phyloP scores from a whole-genome alignment of 92 coral and sea anemone genomes.

The Bergia puertoricense region DNA sequence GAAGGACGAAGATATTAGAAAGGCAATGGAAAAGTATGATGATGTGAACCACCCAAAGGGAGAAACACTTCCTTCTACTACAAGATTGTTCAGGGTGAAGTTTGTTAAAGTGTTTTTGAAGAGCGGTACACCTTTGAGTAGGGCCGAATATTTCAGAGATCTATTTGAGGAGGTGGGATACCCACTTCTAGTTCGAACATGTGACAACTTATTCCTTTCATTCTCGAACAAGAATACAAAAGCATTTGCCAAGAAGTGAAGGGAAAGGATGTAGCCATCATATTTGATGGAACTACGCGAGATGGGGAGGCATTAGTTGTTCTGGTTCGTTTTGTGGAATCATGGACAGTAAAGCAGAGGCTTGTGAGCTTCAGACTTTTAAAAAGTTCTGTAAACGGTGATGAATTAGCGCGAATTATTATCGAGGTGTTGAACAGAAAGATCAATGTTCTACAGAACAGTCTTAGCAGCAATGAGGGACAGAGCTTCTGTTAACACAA shows the following conservation, averaged over 20 bases:
- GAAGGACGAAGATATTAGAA: constrained; percentile 35
- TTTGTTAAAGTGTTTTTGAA: constrained; percentile 45
- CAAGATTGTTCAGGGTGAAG: constrained; percentile 40
- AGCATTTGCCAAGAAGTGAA: constrained; percentile 30
- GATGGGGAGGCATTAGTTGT: constrained; percentile 46
- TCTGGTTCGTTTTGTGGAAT: constrained; percentile 43
- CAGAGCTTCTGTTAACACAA: constrained; percentile 49
- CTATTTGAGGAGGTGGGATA: constrained; percentile 42
- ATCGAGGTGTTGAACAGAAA: constrained; percentile 42
- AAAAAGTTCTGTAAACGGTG: constrained; percentile 37
- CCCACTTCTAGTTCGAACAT: constrained; percentile 41
- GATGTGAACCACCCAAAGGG: constrained; percentile 30
- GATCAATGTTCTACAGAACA: constrained; percentile 32
- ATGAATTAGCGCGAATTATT: constrained; percentile 35
- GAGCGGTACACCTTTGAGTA: constrained; percentile 44
- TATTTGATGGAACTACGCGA: constrained; percentile 49
- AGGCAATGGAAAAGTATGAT: constrained; percentile 30
- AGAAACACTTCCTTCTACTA: constrained; percentile 40
- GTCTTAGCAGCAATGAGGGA: constrained; percentile 42
- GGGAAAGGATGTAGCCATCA: constrained; percentile 36
- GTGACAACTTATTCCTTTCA: constrained; percentile 44
- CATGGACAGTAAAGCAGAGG: constrained; percentile 39
- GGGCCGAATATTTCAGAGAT: constrained; percentile 47
- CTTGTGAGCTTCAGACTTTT: constrained; percentile 45
- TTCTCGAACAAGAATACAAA: constrained; percentile 32